Conservation (phyloP, 2,888 invertebrate genomes). For the Eumacrocentrus americanus region DNA sequence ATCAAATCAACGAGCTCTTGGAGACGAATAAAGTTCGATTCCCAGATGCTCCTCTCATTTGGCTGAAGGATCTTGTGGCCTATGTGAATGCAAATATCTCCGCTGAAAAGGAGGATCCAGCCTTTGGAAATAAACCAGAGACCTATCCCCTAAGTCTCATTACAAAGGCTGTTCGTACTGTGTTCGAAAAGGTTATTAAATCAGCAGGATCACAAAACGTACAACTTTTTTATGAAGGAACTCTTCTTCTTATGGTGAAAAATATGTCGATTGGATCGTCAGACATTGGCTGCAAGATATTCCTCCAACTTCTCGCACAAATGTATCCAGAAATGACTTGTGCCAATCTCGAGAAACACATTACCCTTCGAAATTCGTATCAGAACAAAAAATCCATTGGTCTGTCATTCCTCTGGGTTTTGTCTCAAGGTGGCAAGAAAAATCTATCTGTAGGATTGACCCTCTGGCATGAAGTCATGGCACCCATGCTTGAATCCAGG, state of each 20-base stretch:
- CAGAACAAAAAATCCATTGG: constrained; percentile 78
- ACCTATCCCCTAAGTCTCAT: constrained; percentile 67
- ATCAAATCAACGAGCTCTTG: constrained; percentile 65
- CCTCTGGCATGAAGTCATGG: constrained; percentile 79
- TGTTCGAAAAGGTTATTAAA: constrained; percentile 64
- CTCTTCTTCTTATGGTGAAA: constrained; percentile 73
- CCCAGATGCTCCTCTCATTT: constrained; percentile 73
- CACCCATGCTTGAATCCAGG: constrained; percentile 74
- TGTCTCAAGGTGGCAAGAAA: constrained; percentile 74
- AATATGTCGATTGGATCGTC: constrained; percentile 73
- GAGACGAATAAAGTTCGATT: constrained; percentile 70
- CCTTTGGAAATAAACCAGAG: constrained; percentile 65
- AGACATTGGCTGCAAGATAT: constrained; percentile 73
- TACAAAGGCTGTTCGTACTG: constrained; percentile 61
- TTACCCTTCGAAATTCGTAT: constrained; percentile 73
- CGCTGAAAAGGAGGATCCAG: constrained; percentile 70
- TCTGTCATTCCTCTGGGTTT: constrained; percentile 75
- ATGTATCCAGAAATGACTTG: constrained; percentile 70
- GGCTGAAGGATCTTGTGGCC: constrained; percentile 74
- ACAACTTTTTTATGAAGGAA: constrained; percentile 74
- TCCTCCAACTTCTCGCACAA: constrained; percentile 73
- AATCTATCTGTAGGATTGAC: constrained; percentile 72
- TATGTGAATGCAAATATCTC: constrained; percentile 70
- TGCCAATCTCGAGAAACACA: constrained; percentile 69
- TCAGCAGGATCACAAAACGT: constrained; percentile 70